These are phyloP conservation scores for Microplitis demolitor DNA, from an alignment of 1,140 invertebrate species.

Conservation along the genomic window DNA sequence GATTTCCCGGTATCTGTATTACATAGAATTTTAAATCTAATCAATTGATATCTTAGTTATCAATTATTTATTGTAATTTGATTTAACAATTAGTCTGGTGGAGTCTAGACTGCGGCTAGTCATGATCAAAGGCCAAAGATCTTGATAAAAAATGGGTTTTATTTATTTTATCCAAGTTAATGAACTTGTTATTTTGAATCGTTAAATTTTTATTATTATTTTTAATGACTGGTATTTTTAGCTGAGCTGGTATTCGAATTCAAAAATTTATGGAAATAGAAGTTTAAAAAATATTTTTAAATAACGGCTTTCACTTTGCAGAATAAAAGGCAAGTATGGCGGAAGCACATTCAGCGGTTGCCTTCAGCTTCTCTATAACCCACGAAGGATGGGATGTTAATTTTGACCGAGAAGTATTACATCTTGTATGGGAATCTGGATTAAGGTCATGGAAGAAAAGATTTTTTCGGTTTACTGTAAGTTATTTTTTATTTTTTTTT, in stretches of 20 bases:
- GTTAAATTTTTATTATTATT: too few species aligned
- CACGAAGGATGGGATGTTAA: slow-evolving; percentile 97
- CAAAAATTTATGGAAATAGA: background rate
- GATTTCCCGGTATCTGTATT: too few species aligned
- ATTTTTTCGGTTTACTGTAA: slow-evolving; percentile 82
- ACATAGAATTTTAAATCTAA: too few species aligned
- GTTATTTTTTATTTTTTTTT: slow-evolving; percentile 21
- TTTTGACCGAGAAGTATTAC: slow-evolving; percentile 92
- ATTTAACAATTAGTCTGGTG: too few species aligned
- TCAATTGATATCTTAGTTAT: too few species aligned
- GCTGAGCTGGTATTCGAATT: background rate
- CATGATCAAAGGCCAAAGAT: too few species aligned
- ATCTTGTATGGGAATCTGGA: slow-evolving; percentile 89
- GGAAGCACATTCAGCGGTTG: slow-evolving; percentile 97
- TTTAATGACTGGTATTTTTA: too few species aligned
- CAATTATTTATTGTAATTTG: too few species aligned
- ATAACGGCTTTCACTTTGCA: slow-evolving; percentile 2
- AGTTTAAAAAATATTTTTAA: background rate
- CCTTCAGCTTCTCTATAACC: slow-evolving; percentile 96
- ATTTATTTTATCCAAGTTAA: background rate
- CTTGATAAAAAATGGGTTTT: background rate
- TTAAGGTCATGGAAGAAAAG: slow-evolving; percentile 93
- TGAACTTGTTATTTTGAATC: too few species aligned
- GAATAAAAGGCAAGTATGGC: slow-evolving; percentile 72
- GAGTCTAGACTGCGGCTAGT: too few species aligned